Conservation (phyloP, 1,140 invertebrate genomes). For the Drosophila rufa region DNA sequence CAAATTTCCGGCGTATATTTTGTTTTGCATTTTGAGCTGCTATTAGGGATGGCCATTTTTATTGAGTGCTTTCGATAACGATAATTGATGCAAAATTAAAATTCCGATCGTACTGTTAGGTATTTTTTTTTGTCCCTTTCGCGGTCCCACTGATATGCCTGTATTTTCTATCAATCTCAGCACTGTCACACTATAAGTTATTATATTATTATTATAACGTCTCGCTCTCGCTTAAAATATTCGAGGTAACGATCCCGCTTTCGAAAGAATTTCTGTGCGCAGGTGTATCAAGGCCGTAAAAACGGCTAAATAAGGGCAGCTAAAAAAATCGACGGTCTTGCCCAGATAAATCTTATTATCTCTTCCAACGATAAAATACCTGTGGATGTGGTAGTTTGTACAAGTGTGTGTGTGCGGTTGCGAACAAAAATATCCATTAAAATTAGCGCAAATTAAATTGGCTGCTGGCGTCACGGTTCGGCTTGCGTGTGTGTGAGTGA, state of each 20-base stretch:
- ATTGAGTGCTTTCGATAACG: not conserved
- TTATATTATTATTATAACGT: conserved; percentile 26
- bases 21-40: conserved; percentile 8
- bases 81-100: not conserved
- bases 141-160: not conserved
- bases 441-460: conserved; percentile 27
- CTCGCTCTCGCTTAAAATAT: conserved; percentile 28
- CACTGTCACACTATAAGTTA: conserved; percentile 5
- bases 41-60: conserved; percentile 1
- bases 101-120: no score
- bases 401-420: conserved; percentile 9
- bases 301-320: conserved; percentile 44
- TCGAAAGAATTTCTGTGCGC: conserved; percentile 26
- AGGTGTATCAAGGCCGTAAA: conserved; percentile 18
- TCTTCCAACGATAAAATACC: conserved; percentile 5
- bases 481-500: not conserved
- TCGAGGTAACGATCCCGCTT: conserved; percentile 22
- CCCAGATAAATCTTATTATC: conserved; percentile 3
- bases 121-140: not conserved
- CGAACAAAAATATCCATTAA: conserved; percentile 31
- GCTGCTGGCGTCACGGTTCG: conserved; percentile 2
- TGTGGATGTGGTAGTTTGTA: conserved; percentile 12
- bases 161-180: not conserved
- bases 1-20: conserved; percentile 58
- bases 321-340: not conserved